Base-by-base conservation (phyloP, 2,113 vertebrate genomes). In the Felis chaus region DNA sequence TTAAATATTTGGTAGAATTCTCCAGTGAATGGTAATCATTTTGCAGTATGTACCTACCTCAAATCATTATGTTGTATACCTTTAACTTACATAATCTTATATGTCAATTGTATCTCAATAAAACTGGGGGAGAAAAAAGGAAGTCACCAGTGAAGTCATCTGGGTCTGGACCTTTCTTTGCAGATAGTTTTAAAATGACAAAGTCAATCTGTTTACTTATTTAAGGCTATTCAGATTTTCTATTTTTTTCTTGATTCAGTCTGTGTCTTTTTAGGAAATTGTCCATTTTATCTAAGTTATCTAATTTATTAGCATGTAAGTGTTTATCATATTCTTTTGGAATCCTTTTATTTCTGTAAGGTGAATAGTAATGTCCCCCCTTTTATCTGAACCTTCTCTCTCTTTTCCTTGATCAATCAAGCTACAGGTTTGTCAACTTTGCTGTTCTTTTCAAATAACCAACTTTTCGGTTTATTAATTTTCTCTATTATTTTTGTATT, bases 241-340 rank as follows among this genome's bases (percentile, higher is more conserved):
- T 80, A 13, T 85, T 89, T 95, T 95, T 48, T 91, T 89, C 71
- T 84, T 41, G 29, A 94, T 13, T 87, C 53, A 69, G 33, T 41
- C 68, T 88, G 29, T 50, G 27, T 83, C 33, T 73, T 80, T 80
- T 94, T 57, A 94, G 74, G 19, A 87, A 81, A 87, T 81, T 87
- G 45, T 69, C 55, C 36, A 81, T 91, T 91, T 96, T 90, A n/a
- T 79, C 63, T 53, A 68, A 80, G 18, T 50, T 65, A 36, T 33
- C 71, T 94, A 69, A 65, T 71, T 73, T 79, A 19, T 61, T 83
- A 23, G 31, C 5, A 31, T 53, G 41, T 3, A 74, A 73, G 39
- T 87, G 1, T 48, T 91, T 31, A 57, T 31, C 57, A 48, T 31
- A 81, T 48, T 55, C 8, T 23, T 73, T 55, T 63, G 55, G 53